Evolutionary conservation across 1,140 invertebrate genomes (phyloP).

Genomic region (Bombus confusus): DNA sequence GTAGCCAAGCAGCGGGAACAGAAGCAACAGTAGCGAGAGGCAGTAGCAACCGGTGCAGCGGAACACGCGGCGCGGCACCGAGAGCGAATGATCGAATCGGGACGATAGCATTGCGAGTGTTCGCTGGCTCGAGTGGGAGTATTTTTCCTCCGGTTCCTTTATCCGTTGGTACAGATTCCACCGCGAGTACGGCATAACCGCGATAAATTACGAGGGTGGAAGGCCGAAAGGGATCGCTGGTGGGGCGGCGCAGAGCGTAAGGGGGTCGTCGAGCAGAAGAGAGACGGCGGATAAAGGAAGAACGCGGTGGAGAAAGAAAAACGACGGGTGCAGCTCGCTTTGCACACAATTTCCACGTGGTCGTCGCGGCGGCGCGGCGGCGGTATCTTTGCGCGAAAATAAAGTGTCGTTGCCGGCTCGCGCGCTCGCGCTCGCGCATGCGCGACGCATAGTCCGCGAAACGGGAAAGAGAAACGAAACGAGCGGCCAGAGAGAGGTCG

Average conservation of each 20-base stretch:
- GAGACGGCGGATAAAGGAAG: slow-evolving; percentile 33
- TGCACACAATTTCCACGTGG: slow-evolving; percentile 80
- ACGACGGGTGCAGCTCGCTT: slow-evolving; percentile 70
- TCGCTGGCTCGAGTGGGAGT: slow-evolving; percentile 9
- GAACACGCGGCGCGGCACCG: not conserved
- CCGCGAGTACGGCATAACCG: slow-evolving; percentile 62
- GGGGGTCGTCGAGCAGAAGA: not conserved
- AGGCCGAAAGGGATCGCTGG: slow-evolving; percentile 56
- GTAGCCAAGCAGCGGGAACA: not conserved
- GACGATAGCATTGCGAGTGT: slow-evolving; percentile 58
- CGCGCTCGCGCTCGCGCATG: slow-evolving; percentile 44
- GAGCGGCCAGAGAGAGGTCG: not conserved
- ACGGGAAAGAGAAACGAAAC: slow-evolving; percentile 58
- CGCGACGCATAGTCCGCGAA: slow-evolving; percentile 48
- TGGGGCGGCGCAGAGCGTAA: slow-evolving; percentile 12
- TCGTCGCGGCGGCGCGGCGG: slow-evolving; percentile 39
- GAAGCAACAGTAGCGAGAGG: not conserved
- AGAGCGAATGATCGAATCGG: slow-evolving; percentile 50
- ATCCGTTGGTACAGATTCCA: slow-evolving; percentile 62
- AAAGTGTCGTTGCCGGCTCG: slow-evolving; percentile 75
- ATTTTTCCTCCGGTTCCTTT: slow-evolving; percentile 54
- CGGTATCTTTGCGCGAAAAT: slow-evolving; percentile 80
- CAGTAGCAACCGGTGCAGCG: not conserved
- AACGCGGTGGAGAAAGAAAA: slow-evolving; percentile 41
- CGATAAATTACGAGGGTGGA: slow-evolving; percentile 75